Evolutionary conservation across 2,797 vertebrate genomes (phyloP).

Genomic region (Enteromius trimaculatus): DNA sequence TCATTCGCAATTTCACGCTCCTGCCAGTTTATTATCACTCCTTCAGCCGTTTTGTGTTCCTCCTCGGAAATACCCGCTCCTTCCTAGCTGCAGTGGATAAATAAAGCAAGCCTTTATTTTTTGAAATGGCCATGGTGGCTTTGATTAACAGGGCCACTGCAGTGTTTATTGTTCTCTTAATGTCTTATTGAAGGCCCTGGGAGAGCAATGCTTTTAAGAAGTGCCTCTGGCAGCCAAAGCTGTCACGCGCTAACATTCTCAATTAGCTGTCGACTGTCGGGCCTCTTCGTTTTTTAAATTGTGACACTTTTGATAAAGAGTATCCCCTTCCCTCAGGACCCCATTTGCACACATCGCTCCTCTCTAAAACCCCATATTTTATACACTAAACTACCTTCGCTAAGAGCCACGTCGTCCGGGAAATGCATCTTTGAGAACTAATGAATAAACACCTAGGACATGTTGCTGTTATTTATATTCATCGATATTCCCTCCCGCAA

Average conservation of each 20-base stretch:
- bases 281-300: conserved; percentile 59
- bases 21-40: conserved; percentile 14
- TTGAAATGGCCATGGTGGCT: conserved; percentile 52
- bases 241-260: conserved; percentile 61
- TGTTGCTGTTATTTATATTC: conserved; percentile 66
- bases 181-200: conserved; percentile 66
- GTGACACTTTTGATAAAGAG: conserved; percentile 70
- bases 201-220: conserved; percentile 69
- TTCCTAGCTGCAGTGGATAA: conserved; percentile 32
- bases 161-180: conserved; percentile 68
- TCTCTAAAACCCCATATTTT: conserved; percentile 66
- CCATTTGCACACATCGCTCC: conserved; percentile 60
- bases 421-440: conserved; percentile 60
- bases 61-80: conserved; percentile 15
- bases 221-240: conserved; percentile 54
- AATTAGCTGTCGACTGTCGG: conserved; percentile 65
- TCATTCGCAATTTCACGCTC: conserved; percentile 15
- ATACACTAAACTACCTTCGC: conserved; percentile 57
- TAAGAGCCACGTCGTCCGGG: conserved; percentile 45
- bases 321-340: conserved; percentile 60
- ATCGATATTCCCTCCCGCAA: conserved; percentile 52
- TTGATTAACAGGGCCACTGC: conserved; percentile 63
- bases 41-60: conserved; percentile 20
- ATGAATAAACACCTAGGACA: conserved; percentile 69
- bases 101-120: conserved; percentile 52